A percentile compares a stretch with the other conserved stretches of the same genome.
These are phyloP conservation scores for Pygocentrus nattereri DNA, from an alignment of 2,797 vertebrate genomes.

Conservation along the genomic window DNA sequence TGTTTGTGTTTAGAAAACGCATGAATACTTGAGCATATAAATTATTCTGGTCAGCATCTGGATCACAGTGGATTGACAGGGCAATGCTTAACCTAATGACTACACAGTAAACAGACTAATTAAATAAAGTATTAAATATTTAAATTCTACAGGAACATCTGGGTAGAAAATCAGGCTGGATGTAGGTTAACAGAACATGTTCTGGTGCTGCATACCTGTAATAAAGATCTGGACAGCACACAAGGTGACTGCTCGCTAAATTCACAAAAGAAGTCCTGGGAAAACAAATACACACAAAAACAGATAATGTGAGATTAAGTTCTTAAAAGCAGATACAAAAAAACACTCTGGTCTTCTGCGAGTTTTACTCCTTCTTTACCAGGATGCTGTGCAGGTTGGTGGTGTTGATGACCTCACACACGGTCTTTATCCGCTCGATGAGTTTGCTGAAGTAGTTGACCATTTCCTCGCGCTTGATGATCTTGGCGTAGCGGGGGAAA, in stretches of 20 bases:
- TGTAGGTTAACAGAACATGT: background rate
- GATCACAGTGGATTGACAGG: too few species aligned
- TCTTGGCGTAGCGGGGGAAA: constrained; percentile 98
- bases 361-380: constrained; percentile 76
- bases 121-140: background rate
- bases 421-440: constrained; percentile 95
- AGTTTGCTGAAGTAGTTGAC: constrained; percentile 96
- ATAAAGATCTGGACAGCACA: constrained; percentile 95
- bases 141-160: background rate
- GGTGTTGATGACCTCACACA: constrained; percentile 96
- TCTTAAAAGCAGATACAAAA: background rate
- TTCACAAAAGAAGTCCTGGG: constrained; percentile 97
- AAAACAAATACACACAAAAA: background rate
- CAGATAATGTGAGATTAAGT: background rate
- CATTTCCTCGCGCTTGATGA: constrained; percentile 99
- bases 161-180: background rate
- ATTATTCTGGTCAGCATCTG: too few species aligned
- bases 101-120: background rate
- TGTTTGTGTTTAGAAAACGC: too few species aligned
- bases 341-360: background rate
- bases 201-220: constrained; percentile 82
- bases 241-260: constrained; percentile 99
- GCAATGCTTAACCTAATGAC: too few species aligned
- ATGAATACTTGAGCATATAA: too few species aligned
- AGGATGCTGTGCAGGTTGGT: constrained; percentile 96